phyloP scores from a whole-genome alignment of 2,888 invertebrate genomes.

The Mimas tiliae region DNA sequence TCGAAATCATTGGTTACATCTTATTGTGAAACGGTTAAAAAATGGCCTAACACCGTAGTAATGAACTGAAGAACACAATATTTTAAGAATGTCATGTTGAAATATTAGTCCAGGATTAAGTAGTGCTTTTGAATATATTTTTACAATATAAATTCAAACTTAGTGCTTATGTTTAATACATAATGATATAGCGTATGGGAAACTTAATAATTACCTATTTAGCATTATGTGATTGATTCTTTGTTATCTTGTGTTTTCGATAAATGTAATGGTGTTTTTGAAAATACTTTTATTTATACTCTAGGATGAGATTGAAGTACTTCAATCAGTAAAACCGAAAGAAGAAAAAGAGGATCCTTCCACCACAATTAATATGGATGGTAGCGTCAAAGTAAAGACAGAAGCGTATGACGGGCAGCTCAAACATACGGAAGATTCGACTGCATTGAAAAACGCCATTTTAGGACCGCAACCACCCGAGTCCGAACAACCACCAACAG shows the following conservation, averaged over 20 bases:
- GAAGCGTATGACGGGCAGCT: conserved; percentile 66
- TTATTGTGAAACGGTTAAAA: too few species aligned
- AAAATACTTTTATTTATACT: conserved; percentile 32
- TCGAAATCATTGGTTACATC: too few species aligned
- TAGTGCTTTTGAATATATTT: too few species aligned
- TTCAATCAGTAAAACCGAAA: conserved; percentile 88
- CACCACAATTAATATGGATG: conserved; percentile 44
- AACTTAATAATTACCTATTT: neutral
- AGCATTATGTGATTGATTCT: neutral
- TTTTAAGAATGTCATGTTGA: too few species aligned
- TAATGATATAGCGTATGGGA: too few species aligned
- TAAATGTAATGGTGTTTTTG: too few species aligned
- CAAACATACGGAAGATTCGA: conserved; percentile 77
- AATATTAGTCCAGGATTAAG: too few species aligned
- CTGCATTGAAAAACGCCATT: conserved; percentile 76
- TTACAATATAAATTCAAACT: too few species aligned
- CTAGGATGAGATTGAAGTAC: conserved; percentile 89
- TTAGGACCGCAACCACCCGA: conserved; percentile 71
- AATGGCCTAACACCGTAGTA: too few species aligned
- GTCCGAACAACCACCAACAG: conserved; percentile 51
- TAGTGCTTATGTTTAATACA: too few species aligned
- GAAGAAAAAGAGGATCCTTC: conserved; percentile 82
- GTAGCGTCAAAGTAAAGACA: conserved; percentile 59
- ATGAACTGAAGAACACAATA: too few species aligned
- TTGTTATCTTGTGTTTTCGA: neutral